Evolutionary conservation across 2,113 vertebrate species (phyloP).

Genomic region (Oceanites oceanicus): DNA sequence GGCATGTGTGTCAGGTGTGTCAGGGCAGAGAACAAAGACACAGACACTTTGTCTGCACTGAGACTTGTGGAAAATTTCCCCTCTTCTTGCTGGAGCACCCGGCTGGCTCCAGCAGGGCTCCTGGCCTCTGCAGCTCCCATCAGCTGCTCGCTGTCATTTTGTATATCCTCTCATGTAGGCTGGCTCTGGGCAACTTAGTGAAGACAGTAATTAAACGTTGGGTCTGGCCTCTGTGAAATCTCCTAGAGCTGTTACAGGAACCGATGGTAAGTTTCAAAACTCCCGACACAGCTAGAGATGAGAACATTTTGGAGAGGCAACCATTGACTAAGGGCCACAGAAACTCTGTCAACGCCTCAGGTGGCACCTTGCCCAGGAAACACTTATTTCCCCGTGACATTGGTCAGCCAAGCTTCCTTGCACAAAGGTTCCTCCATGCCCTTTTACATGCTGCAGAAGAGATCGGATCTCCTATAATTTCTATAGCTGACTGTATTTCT

Average conservation of each 20-base stretch:
- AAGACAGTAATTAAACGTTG: neutral
- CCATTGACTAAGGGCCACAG: neutral
- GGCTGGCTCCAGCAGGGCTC: neutral
- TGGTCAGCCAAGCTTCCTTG: neutral
- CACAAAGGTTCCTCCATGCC: neutral
- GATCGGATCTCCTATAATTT: neutral
- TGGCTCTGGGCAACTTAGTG: neutral
- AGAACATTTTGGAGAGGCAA: neutral
- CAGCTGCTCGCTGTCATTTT: neutral
- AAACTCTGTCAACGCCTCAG: neutral
- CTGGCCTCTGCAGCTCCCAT: neutral
- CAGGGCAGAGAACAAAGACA: slow-evolving; percentile 28
- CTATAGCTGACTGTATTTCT: neutral
- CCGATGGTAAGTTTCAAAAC: neutral
- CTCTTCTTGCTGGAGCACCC: fast-evolving
- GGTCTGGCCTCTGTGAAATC: neutral
- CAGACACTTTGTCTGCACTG: neutral
- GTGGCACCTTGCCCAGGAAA: slow-evolving; percentile 8
- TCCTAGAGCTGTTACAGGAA: slow-evolving; percentile 1
- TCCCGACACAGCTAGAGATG: neutral
- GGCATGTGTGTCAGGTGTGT: neutral
- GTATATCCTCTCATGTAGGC: neutral
- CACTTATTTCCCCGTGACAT: neutral
- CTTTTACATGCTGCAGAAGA: neutral
- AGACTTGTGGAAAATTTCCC: neutral